Percentiles rank a stretch among this genome's conserved stretches.
phyloP scores from a whole-genome alignment of 2,113 vertebrate species.

The Maccullochella peelii region DNA sequence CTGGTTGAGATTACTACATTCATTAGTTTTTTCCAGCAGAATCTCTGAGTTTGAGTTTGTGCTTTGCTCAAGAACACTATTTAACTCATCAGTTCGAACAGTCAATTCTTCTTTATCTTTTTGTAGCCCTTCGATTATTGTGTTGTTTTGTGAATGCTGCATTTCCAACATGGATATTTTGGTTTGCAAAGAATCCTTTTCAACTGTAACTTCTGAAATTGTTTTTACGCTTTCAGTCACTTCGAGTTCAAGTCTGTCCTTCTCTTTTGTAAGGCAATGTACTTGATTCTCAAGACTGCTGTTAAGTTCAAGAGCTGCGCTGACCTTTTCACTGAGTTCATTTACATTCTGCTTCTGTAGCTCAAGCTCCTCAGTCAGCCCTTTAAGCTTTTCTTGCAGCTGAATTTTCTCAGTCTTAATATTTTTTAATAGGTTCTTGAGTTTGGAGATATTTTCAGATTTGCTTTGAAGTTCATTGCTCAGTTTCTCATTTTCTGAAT shows the following conservation, averaged over 20 bases:
- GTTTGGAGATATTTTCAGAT: constrained; percentile 75
- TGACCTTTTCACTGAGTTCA: constrained; percentile 65
- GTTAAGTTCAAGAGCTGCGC: constrained; percentile 51
- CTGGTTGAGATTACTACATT: constrained; percentile 79
- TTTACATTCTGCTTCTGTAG: constrained; percentile 75
- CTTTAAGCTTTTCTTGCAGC: constrained; percentile 77
- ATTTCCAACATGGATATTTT: constrained; percentile 71
- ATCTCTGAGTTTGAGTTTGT: constrained; percentile 78
- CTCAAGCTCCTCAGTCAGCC: constrained; percentile 74
- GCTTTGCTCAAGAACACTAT: constrained; percentile 79
- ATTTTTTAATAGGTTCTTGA: constrained; percentile 72
- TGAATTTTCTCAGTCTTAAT: constrained; percentile 74
- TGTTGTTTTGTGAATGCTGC: constrained; percentile 70
- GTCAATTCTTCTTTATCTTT: constrained; percentile 82
- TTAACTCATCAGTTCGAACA: constrained; percentile 76
- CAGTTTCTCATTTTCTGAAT: constrained; percentile 78
- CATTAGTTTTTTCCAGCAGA: constrained; percentile 84
- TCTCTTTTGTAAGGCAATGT: constrained; percentile 77
- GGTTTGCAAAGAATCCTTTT: constrained; percentile 75
- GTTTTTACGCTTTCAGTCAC: constrained; percentile 67
- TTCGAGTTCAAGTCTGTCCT: constrained; percentile 78
- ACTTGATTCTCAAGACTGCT: constrained; percentile 75
- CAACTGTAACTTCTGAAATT: constrained; percentile 64
- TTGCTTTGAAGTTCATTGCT: constrained; percentile 80
- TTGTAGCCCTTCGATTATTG: constrained; percentile 74